Evolutionary conservation across 1,140 invertebrate species (phyloP).

Genomic region (Bombus soroeensis): DNA sequence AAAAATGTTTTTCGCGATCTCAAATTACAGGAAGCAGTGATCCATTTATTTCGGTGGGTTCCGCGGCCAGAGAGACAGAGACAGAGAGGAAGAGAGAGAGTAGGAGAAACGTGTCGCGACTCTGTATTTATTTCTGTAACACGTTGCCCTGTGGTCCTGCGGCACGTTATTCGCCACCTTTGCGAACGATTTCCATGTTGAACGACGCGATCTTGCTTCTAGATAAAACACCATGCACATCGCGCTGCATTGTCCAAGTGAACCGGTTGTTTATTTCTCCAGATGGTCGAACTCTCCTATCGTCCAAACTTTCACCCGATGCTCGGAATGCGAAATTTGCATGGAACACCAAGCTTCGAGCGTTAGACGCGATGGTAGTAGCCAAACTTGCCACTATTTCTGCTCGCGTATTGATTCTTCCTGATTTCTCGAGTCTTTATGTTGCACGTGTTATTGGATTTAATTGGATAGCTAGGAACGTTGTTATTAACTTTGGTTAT

Average conservation of each 20-base stretch:
- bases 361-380: neutral
- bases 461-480: neutral
- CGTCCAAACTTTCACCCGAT: constrained; percentile 22
- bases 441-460: neutral
- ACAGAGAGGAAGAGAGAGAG: neutral
- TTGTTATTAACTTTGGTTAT: neutral
- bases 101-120: constrained; percentile 39
- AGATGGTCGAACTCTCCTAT: constrained; percentile 36
- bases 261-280: constrained; percentile 29
- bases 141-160: constrained; percentile 22
- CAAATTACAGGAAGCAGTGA: constrained; percentile 66
- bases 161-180: constrained; percentile 25
- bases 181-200: constrained; percentile 22
- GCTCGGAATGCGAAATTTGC: constrained; percentile 22
- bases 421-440: neutral
- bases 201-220: neutral
- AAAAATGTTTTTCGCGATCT: constrained; percentile 63
- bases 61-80: neutral
- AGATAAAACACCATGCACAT: neutral
- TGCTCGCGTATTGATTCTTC: neutral
- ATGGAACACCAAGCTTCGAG: neutral
- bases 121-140: constrained; percentile 65
- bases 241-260: constrained; percentile 21
- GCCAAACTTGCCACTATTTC: neutral
- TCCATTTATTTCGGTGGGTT: constrained; percentile 63